phyloP scores from a whole-genome alignment of 2,888 invertebrate species.

The Trissonchulus latispiculum region DNA sequence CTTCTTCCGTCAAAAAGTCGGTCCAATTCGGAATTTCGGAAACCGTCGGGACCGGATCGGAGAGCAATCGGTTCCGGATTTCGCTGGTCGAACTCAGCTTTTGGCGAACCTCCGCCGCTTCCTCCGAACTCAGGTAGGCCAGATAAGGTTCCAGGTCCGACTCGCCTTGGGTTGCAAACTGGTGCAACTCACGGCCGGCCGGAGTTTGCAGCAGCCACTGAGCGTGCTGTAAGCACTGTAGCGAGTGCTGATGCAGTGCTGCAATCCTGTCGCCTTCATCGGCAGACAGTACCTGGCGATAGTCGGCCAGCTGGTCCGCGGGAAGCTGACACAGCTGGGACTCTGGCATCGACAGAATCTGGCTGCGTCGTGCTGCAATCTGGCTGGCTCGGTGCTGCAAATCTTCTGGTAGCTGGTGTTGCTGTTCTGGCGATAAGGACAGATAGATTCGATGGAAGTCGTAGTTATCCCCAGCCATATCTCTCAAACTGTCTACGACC shows the following conservation, averaged over 20 bases:
- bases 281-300: neutral
- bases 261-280: neutral
- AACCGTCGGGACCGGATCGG: no score
- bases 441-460: neutral
- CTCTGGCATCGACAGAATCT: neutral
- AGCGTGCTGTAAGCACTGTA: no score
- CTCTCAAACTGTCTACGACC: neutral
- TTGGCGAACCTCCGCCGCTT: no score
- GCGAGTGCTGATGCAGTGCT: neutral
- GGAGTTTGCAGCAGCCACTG: no score
- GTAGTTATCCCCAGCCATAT: neutral
- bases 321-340: neutral
- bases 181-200: no score
- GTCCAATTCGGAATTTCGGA: no score
- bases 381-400: neutral
- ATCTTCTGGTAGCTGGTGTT: neutral
- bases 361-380: neutral
- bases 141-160: no score
- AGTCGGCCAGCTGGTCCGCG: neutral
- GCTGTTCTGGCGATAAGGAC: neutral
- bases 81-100: no score
- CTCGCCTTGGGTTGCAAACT: no score
- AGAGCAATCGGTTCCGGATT: no score
- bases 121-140: no score
- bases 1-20: no score